Percentiles rank a stretch among this genome's conserved stretches.
Conservation (phyloP, 2,888 invertebrate genomes). For the Cremastobaeus sp. region DNA sequence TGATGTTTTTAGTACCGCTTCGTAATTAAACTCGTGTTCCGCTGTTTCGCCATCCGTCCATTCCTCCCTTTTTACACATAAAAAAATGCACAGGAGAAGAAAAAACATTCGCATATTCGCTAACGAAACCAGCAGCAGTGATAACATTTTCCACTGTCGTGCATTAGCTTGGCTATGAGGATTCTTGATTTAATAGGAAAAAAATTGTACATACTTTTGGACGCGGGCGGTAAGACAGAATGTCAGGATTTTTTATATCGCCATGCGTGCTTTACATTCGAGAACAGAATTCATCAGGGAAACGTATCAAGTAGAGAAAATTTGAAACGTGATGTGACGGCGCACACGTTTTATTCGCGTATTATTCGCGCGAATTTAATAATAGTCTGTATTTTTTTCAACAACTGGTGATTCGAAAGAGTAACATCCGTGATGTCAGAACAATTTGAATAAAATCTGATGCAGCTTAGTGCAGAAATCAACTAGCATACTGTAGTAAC, state of each 20-base stretch:
- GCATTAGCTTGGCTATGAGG: conserved; percentile 63
- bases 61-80: conserved; percentile 63
- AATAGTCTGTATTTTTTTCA: too few relatives aligned
- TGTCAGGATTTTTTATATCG: conserved; percentile 30
- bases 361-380: too few relatives aligned
- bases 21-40: conserved; percentile 74
- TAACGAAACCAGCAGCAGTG: conserved; percentile 62
- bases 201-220: conserved; percentile 63
- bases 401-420: background rate
- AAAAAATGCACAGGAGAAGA: conserved; percentile 44
- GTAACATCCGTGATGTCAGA: background rate
- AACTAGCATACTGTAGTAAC: conserved; percentile 15
- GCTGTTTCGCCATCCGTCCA: conserved; percentile 74
- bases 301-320: conserved; percentile 2
- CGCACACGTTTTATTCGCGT: too few relatives aligned
- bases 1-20: conserved; percentile 71
- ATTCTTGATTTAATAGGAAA: conserved; percentile 67
- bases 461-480: conserved; percentile 19
- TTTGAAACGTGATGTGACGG: background rate
- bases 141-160: conserved; percentile 63
- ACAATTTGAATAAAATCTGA: conserved; percentile 7
- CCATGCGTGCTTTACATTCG: conserved; percentile 16
- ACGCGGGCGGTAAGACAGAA: conserved; percentile 39
- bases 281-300: conserved; percentile 14
- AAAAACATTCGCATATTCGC: conserved; percentile 62